Conservation (phyloP, 1,140 invertebrate genomes). For the Cotesia vestalis region DNA sequence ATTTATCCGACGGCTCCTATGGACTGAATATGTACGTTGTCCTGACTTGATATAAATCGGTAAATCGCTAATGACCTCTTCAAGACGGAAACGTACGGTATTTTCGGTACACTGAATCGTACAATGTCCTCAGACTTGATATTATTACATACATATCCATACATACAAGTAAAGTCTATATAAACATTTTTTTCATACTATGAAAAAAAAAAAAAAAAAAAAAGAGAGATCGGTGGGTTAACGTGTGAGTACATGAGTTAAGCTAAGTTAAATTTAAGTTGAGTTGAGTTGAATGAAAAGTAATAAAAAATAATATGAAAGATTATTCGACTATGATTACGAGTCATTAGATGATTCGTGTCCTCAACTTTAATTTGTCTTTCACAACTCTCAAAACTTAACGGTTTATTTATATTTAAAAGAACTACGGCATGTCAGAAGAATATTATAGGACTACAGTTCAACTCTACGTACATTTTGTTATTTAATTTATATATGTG, state of each 20-base stretch:
- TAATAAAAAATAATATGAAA: too few species aligned
- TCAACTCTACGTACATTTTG: too few species aligned
- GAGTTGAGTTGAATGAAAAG: too few species aligned
- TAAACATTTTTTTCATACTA: neutral
- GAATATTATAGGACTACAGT: slow-evolving; percentile 1
- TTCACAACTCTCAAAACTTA: slow-evolving; percentile 21
- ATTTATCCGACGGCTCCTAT: too few species aligned
- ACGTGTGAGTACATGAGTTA: neutral
- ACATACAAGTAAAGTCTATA: neutral
- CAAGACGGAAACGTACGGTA: slow-evolving; percentile 29
- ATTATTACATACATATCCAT: too few species aligned
- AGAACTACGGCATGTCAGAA: slow-evolving; percentile 6
- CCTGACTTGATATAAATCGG: neutral
- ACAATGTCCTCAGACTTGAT: slow-evolving; percentile 24
- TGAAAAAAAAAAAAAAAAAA: neutral
- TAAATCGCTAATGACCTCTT: slow-evolving; percentile 15
- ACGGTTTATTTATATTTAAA: slow-evolving; percentile 14
- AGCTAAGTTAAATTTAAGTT: too few species aligned
- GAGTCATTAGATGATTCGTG: slow-evolving; percentile 23
- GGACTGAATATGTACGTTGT: neutral
- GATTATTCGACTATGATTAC: slow-evolving; percentile 23
- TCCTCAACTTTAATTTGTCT: slow-evolving; percentile 18
- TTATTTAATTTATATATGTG: too few species aligned
- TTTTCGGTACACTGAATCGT: neutral
- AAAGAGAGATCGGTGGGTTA: neutral